A percentile compares a stretch with the other conserved stretches of the same genome.
phyloP scores from a whole-genome alignment of 2,888 invertebrate species.

The Apodemia zela region DNA sequence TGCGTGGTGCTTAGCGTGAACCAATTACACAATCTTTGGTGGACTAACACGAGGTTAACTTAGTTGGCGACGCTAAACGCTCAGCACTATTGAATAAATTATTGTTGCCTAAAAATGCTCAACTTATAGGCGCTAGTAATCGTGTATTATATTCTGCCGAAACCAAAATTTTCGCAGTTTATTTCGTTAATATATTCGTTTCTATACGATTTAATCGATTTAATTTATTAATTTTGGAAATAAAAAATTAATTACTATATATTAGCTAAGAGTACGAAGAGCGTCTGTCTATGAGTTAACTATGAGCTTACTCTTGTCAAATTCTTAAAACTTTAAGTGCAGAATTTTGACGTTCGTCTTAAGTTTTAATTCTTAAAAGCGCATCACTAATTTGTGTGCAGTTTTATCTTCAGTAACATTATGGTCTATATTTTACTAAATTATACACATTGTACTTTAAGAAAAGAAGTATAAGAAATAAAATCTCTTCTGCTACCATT shows the following conservation, averaged over 20 bases:
- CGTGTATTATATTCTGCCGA: constrained; percentile 1
- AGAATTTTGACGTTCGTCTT: too few species aligned
- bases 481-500: too few species aligned
- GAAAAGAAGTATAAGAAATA: too few species aligned
- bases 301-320: too few species aligned
- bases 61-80: constrained; percentile 13
- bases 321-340: too few species aligned
- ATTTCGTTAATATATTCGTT: constrained; percentile 12
- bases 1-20: constrained; percentile 1
- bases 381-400: too few species aligned
- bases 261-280: constrained; percentile 6
- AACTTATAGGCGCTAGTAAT: constrained; percentile 12
- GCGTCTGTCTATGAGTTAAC: not conserved
- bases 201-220: constrained; percentile 2
- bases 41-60: constrained; percentile 2
- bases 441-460: too few species aligned
- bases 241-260: constrained; percentile 2
- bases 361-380: too few species aligned
- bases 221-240: not conserved
- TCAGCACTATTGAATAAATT: constrained; percentile 8
- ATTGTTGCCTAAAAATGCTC: constrained; percentile 16
- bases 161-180: constrained; percentile 7
- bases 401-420: too few species aligned
- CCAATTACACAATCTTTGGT: constrained; percentile 13
- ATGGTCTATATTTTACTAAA: too few species aligned